phyloP scores from a whole-genome alignment of 2,113 vertebrate genomes.

The Sitta europaea region DNA sequence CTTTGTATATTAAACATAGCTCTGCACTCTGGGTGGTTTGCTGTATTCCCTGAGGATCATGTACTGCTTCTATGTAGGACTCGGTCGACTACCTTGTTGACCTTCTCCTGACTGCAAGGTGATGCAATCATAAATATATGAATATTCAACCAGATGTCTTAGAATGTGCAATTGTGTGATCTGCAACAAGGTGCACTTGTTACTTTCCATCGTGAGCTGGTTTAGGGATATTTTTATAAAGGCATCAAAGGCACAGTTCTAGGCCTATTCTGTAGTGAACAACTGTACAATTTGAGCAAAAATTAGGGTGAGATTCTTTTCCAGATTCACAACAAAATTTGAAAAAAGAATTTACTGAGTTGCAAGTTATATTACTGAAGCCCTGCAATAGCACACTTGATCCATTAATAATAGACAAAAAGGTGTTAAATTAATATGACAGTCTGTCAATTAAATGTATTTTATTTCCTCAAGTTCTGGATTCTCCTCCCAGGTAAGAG shows the following conservation, averaged over 20 bases:
- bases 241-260: background rate
- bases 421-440: background rate
- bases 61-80: background rate
- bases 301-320: fast-evolving
- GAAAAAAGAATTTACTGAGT: background rate
- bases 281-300: background rate
- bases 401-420: background rate
- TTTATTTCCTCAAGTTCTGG: background rate
- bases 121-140: background rate
- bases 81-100: background rate
- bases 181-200: background rate
- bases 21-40: background rate
- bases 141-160: background rate
- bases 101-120: background rate
- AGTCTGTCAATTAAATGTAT: background rate
- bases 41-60: background rate
- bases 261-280: background rate
- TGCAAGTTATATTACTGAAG: background rate
- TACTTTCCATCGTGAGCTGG: background rate
- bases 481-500: background rate
- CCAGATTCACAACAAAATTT: background rate
- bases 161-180: background rate
- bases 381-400: background rate
- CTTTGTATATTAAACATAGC: background rate
- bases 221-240: background rate